Percentiles rank a stretch among this genome's conserved stretches.
phyloP scores from a whole-genome alignment of 2,888 invertebrate genomes.

The Hofmannophila pseudospretella region DNA sequence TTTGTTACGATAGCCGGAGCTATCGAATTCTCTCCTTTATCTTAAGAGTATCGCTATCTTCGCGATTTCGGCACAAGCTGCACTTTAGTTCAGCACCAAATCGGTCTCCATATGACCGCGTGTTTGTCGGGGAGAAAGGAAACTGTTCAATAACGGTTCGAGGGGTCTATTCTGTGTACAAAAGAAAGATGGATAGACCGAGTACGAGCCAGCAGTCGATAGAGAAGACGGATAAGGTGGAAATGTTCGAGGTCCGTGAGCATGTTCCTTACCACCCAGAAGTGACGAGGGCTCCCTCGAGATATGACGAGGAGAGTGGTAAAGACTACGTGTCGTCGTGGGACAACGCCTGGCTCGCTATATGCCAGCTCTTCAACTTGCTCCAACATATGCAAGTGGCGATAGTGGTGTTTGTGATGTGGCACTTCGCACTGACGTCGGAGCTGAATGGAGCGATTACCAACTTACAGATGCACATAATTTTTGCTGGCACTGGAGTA shows the following conservation, averaged over 20 bases:
- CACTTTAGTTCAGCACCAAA: constrained; percentile 38
- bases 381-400: constrained; percentile 68
- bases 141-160: constrained; percentile 32
- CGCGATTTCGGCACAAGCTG: constrained; percentile 23
- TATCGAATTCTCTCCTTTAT: constrained; percentile 52
- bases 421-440: constrained; percentile 62
- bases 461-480: constrained; percentile 65
- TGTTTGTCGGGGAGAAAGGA: constrained; percentile 8
- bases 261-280: constrained; percentile 70
- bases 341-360: constrained; percentile 61
- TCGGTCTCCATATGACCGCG: constrained; percentile 37
- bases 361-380: constrained; percentile 64
- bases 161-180: constrained; percentile 30
- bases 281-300: constrained; percentile 54
- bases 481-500: constrained; percentile 72
- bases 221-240: constrained; percentile 56
- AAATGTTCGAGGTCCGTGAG: constrained; percentile 66
- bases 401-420: constrained; percentile 63
- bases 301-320: constrained; percentile 64
- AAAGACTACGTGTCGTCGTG: constrained; percentile 47
- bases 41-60: constrained; percentile 28
- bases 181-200: constrained; percentile 58
- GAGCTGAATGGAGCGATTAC: constrained; percentile 56
- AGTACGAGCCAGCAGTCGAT: constrained; percentile 62
- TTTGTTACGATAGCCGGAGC: constrained; percentile 37